Evolutionary conservation across 2,113 vertebrate species (phyloP).

Genomic region (Promerops cafer): DNA sequence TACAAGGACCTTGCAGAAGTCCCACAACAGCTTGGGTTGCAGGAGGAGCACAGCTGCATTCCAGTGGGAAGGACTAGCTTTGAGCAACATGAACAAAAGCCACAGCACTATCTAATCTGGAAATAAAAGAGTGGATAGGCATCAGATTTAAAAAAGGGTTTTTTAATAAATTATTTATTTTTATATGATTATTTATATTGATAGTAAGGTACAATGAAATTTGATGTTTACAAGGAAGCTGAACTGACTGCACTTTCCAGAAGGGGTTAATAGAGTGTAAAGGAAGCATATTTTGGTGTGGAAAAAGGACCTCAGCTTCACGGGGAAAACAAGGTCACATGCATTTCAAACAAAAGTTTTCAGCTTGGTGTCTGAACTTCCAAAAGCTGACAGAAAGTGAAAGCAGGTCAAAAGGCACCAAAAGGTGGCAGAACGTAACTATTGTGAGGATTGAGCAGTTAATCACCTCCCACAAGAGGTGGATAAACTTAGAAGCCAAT

Average conservation of each 20-base stretch:
- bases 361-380: neutral
- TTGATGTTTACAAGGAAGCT: neutral
- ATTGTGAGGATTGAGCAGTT: neutral
- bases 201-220: neutral
- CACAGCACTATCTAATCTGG: neutral
- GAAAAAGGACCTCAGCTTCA: neutral
- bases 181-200: neutral
- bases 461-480: neutral
- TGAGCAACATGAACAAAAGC: neutral
- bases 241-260: neutral
- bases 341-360: neutral
- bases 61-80: neutral
- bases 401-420: neutral
- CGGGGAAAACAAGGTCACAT: neutral
- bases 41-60: neutral
- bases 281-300: neutral
- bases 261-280: neutral
- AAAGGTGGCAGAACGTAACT: neutral
- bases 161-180: neutral
- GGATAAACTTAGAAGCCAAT: neutral
- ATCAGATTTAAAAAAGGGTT: accelerated
- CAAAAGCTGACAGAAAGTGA: neutral
- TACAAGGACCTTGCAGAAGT: neutral
- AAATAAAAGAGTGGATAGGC: neutral
- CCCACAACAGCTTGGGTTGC: neutral